Base-by-base conservation (phyloP, 2,113 vertebrate genomes). In the Chaetodon trifascialis region DNA sequence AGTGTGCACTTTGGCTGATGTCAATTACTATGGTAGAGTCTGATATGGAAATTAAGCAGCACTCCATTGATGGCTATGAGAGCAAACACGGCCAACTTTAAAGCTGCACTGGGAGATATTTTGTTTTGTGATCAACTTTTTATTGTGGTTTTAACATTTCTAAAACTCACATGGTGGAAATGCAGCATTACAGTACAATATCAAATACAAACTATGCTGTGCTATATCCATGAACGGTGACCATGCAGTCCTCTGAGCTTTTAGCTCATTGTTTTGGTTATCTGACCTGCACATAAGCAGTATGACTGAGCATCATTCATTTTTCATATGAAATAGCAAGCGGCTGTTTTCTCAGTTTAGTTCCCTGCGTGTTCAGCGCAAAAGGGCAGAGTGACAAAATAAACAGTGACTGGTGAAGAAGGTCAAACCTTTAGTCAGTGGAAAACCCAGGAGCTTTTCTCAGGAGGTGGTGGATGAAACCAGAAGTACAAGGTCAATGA, bases 31-130 rank as follows among this genome's bases (percentile, higher is more conserved):
- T 23, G 36, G 75, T 34, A 40, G 55, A 80, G 80, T 73, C 54
- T 84, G 80, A 86, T 82, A 83, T 80, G 84, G 59, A 86, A 87
- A 86, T 90, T 62, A 72, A 80, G 65, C 25, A 62, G 69, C 75
- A 67, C 30, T 72, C 11, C n/a, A 76, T 21, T 88, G 77, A 82
- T 82, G 64, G 68, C 42, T 70, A 23, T 58, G 52, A 82, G 73
- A 76, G 76, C 73, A 83, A 80, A 88, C 54, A 47, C 66, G 65
- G 69, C 23, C 34, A 82, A 59, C 19, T 42, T 63, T 75, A 70
- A 84, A 75, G 47, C 75, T 66, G 65, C 14, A 30, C 7, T 63
- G 2, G 40, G 34, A 82, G 38, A 73, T 42, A 69, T 51, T 59
- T 66, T n/a, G 36, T 62, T 62, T 56, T 25, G 30, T 56, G 10